These are phyloP conservation scores for Prunella strophiata DNA, from an alignment of 2,797 vertebrate species.

Conservation along the genomic window DNA sequence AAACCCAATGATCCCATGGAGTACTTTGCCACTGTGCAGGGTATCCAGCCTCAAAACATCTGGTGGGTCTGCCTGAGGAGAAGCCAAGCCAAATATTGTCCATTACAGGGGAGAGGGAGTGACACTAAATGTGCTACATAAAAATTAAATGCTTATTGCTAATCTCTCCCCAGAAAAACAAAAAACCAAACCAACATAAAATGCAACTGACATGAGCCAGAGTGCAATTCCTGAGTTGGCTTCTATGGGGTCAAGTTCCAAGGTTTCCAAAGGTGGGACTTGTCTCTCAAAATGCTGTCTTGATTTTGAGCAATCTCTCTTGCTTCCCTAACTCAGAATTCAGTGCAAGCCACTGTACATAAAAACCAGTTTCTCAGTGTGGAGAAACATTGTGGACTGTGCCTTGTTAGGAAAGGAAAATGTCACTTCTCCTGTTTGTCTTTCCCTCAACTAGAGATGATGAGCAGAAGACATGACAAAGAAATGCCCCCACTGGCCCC, in stretches of 20 bases:
- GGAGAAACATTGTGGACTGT: neutral
- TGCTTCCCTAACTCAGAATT: neutral
- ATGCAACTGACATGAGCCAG: neutral
- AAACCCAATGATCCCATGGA: neutral
- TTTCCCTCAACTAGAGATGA: conserved; percentile 20
- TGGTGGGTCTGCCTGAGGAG: neutral
- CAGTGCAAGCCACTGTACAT: neutral
- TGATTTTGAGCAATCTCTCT: neutral
- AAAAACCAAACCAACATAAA: neutral
- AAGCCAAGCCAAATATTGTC: neutral
- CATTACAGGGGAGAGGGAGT: rapidly evolving
- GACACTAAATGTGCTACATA: neutral
- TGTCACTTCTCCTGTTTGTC: conserved; percentile 25
- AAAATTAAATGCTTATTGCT: neutral
- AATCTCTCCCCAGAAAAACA: rapidly evolving
- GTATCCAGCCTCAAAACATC: neutral
- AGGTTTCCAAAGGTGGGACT: neutral
- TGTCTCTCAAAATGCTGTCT: neutral
- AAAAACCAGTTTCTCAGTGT: neutral
- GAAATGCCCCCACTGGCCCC: neutral
- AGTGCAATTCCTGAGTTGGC: neutral
- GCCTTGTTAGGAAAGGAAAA: conserved; percentile 13
- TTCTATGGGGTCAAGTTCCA: neutral
- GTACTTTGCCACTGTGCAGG: rapidly evolving
- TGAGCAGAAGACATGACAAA: conserved; percentile 6